phyloP scores from a whole-genome alignment of 2,113 vertebrate species.

The Rhagologus leucostigma region DNA sequence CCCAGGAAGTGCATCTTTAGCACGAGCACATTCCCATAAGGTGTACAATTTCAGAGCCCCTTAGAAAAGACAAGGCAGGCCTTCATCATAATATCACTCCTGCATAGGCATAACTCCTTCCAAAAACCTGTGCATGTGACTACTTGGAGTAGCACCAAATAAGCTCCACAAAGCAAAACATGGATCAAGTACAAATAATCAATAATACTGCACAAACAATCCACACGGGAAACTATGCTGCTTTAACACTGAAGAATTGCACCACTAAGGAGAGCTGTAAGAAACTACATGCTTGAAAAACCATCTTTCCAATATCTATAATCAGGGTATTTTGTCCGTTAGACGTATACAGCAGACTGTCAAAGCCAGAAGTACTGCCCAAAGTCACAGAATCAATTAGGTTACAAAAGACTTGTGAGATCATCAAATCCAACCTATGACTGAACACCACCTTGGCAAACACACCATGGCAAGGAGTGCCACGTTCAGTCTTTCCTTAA shows the following conservation, averaged over 20 bases:
- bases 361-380: neutral
- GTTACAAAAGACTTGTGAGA: neutral
- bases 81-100: neutral
- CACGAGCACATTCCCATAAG: neutral
- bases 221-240: neutral
- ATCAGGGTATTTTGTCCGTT: neutral
- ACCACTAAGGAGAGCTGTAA: neutral
- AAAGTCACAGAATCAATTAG: neutral
- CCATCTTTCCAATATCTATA: neutral
- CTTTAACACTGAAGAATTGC: neutral
- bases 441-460: neutral
- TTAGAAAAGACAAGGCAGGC: neutral
- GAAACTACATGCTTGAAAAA: neutral
- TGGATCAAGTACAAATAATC: neutral
- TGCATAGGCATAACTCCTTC: neutral
- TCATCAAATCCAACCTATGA: neutral
- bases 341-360: neutral
- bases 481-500: neutral
- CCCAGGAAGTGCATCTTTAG: neutral
- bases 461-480: neutral
- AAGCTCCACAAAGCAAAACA: neutral
- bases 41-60: neutral
- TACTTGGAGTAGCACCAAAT: neutral
- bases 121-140: neutral
- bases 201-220: neutral